Conservation (phyloP, 2,797 vertebrate species). For the Geotrypetes seraphini region DNA sequence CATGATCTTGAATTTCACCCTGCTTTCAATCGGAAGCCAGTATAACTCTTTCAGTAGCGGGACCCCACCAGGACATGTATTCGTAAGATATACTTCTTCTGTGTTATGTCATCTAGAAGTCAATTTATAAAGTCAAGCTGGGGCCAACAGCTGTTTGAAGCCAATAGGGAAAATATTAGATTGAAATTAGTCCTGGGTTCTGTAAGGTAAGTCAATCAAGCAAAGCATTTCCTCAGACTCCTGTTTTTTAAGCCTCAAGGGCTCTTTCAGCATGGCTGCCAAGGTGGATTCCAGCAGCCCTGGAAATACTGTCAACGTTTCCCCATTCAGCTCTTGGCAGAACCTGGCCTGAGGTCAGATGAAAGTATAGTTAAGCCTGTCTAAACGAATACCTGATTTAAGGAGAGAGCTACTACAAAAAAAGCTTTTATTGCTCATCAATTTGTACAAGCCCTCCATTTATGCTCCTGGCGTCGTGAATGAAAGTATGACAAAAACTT, state of each 20-base stretch:
- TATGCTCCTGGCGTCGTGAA: constrained; percentile 4
- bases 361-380: constrained; percentile 11
- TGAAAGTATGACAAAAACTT: too few relatives aligned
- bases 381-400: constrained; percentile 9
- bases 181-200: too few relatives aligned
- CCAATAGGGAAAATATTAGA: too few relatives aligned
- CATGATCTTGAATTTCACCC: too few relatives aligned
- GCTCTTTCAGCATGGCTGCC: constrained; percentile 5
- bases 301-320: constrained; percentile 10
- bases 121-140: too few relatives aligned
- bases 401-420: constrained; percentile 7
- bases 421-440: neutral
- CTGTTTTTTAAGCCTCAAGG: neutral
- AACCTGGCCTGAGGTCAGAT: constrained; percentile 8
- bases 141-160: too few relatives aligned
- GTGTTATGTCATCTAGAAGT: too few relatives aligned
- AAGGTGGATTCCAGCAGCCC: neutral
- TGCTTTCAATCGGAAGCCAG: too few relatives aligned
- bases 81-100: too few relatives aligned
- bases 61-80: too few relatives aligned
- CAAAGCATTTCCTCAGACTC: neutral
- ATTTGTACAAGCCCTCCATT: neutral
- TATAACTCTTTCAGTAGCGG: too few relatives aligned
- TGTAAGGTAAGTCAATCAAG: neutral
- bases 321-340: constrained; percentile 4